Conservation (phyloP, 2,113 vertebrate genomes). For the Cyrtonyx montezumae region DNA sequence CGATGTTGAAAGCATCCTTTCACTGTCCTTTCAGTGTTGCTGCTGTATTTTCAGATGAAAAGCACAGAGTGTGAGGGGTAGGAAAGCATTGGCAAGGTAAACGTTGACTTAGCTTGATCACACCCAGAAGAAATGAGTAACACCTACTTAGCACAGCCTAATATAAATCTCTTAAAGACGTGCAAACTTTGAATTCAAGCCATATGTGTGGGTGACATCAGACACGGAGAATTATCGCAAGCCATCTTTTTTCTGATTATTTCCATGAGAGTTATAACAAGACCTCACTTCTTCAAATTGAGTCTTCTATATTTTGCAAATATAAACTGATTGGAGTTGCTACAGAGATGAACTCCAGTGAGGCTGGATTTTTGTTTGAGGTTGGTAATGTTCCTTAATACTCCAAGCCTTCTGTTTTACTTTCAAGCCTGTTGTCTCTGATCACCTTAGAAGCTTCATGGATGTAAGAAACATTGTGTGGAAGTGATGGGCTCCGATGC, state of each 20-base stretch:
- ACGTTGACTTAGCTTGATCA: not conserved
- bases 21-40: not conserved
- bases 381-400: not conserved
- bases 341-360: not conserved
- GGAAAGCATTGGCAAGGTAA: not conserved
- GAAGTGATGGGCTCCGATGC: not conserved
- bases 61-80: not conserved
- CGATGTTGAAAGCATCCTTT: not conserved
- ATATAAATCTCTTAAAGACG: not conserved
- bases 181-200: slow-evolving; percentile 26
- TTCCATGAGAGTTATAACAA: not conserved
- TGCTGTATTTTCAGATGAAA: not conserved
- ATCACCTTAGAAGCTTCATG: not conserved
- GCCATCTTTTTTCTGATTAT: slow-evolving; percentile 3
- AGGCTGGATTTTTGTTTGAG: not conserved
- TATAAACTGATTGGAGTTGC: not conserved
- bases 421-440: not conserved
- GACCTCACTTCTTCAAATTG: not conserved
- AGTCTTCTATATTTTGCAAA: not conserved
- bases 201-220: not conserved
- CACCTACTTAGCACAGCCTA: slow-evolving; percentile 18
- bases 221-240: not conserved
- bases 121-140: slow-evolving; percentile 15
- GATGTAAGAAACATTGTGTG: not conserved
- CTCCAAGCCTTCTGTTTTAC: not conserved